These are phyloP conservation scores for Heterotilapia buettikoferi DNA, from an alignment of 2,113 vertebrate genomes.

Conservation along the genomic window DNA sequence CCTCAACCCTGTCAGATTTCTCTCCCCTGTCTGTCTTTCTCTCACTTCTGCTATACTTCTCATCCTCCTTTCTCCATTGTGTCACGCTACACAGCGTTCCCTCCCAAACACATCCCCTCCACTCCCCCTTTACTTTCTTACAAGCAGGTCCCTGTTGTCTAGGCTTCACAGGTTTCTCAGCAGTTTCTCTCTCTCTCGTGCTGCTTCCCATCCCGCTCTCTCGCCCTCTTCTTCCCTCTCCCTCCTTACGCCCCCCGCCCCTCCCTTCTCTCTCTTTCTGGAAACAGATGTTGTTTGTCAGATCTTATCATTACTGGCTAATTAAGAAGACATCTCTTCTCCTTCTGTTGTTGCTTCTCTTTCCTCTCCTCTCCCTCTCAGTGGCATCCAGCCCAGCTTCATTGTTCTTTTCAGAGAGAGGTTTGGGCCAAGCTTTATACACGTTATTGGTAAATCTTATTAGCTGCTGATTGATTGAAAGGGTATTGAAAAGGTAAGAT, in stretches of 20 bases:
- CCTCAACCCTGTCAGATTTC: conserved; percentile 68
- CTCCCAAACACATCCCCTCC: conserved; percentile 47
- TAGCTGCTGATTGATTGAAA: conserved; percentile 48
- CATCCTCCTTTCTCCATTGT: conserved; percentile 59
- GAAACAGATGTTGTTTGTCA: conserved; percentile 83
- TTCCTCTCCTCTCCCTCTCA: conserved; percentile 52
- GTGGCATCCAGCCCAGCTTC: conserved; percentile 57
- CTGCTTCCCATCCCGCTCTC: conserved; percentile 2
- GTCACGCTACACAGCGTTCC: conserved; percentile 68
- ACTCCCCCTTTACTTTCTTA: conserved; percentile 60
- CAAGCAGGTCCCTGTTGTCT: conserved; percentile 69
- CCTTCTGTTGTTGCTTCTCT: conserved; percentile 69
- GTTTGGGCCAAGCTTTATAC: conserved; percentile 36
- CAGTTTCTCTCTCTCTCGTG: conserved; percentile 16
- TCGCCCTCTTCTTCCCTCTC: conserved; percentile 16
- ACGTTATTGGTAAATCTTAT: conserved; percentile 36
- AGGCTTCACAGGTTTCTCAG: conserved; percentile 65
- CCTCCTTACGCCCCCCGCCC: background rate
- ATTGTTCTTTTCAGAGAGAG: conserved; percentile 52
- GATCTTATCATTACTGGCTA: conserved; percentile 80
- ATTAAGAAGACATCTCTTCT: conserved; percentile 75
- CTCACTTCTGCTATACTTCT: conserved; percentile 56
- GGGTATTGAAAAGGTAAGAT: conserved; percentile 3
- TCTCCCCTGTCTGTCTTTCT: conserved; percentile 59
- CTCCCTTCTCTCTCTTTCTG: conserved; percentile 43